These are phyloP conservation scores for Acanthurus lineatus DNA, from an alignment of 2,797 vertebrate species.

Conservation along the genomic window DNA sequence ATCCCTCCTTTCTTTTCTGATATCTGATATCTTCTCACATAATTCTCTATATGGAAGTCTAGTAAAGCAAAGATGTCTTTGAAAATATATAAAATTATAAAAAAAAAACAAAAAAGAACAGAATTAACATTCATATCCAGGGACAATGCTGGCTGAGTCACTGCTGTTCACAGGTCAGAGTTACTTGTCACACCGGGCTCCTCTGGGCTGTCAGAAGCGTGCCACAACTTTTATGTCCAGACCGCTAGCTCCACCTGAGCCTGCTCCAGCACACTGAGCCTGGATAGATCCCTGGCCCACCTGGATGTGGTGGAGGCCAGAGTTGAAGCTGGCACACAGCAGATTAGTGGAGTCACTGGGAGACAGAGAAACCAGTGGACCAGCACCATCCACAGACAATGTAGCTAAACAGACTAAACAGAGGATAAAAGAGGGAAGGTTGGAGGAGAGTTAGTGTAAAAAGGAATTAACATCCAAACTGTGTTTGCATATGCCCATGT, in stretches of 20 bases:
- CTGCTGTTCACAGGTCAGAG: conserved; percentile 21
- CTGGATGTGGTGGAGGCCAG: conserved; percentile 83
- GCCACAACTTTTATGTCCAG: conserved; percentile 76
- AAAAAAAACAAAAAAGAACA: background rate
- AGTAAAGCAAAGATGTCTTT: conserved; percentile 34
- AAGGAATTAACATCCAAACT: background rate
- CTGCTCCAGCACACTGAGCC: conserved; percentile 74
- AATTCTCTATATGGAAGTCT: conserved; percentile 44
- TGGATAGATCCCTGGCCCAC: conserved; percentile 59
- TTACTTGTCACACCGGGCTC: conserved; percentile 13
- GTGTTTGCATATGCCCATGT: background rate
- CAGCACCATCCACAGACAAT: conserved; percentile 86
- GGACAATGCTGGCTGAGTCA: background rate
- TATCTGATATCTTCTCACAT: background rate
- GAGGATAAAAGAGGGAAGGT: background rate
- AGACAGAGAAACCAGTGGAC: conserved; percentile 89
- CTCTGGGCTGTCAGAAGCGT: conserved; percentile 66
- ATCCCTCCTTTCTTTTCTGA: background rate
- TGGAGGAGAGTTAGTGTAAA: background rate
- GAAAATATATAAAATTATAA: conserved; percentile 38
- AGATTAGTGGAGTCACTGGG: conserved; percentile 81
- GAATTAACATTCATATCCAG: conserved; percentile 11
- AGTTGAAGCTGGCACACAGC: conserved; percentile 90
- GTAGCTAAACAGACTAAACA: conserved; percentile 89
- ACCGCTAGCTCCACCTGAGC: conserved; percentile 43